Base-by-base conservation (phyloP, 2,113 vertebrate genomes). In the Ariopsis seemanni region DNA sequence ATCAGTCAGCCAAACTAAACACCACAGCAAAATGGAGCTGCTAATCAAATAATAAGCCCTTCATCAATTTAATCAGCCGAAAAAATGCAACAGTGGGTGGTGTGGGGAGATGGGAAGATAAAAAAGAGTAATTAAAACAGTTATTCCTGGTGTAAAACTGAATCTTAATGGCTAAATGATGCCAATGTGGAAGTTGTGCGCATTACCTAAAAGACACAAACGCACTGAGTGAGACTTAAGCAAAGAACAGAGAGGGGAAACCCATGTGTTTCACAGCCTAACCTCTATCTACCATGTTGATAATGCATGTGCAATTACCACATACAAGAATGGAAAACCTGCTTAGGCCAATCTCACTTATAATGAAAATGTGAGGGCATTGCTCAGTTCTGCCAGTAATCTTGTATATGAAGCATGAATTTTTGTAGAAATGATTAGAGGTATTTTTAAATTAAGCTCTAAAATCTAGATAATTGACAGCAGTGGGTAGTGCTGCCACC, bases 31-130 rank as follows among this genome's bases (percentile, higher is more conserved):
- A 80, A 87, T 60, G 60, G 88, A 91, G 83, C 88, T 90, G 84
- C 90, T 92, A 92, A 93, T 94, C 89, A 91, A 92, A 92, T 89
- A 87, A 90, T 83, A 81, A 84, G 83, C 87, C 86, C n/a, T 11
- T 42, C 90, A 92, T 90, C 90, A 90, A 88, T 90, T 88, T 85
- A 92, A 94, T 93, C 89, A 90, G 84, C 88, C 82, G 78, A 93
- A 92, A 89, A 63, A 34, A 17, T 85, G 63, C 62, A 71, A 55
- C 52, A 20, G 74, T 57, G 77, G 62, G 84, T 69, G 22, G 72
- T 18, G 63, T 2, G 10, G 55, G 42, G 22, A 83, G 84, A 83
- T 78, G 22, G 2, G 65, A 67, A 88, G 86, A 89, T 90, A 83
- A 82, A 77, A 88, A 58, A 48, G 9, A 60, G 52, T 84, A 50